Percentiles rank a stretch among this genome's conserved stretches.
Conservation (phyloP, 2,113 vertebrate species). For the Lontra canadensis region DNA sequence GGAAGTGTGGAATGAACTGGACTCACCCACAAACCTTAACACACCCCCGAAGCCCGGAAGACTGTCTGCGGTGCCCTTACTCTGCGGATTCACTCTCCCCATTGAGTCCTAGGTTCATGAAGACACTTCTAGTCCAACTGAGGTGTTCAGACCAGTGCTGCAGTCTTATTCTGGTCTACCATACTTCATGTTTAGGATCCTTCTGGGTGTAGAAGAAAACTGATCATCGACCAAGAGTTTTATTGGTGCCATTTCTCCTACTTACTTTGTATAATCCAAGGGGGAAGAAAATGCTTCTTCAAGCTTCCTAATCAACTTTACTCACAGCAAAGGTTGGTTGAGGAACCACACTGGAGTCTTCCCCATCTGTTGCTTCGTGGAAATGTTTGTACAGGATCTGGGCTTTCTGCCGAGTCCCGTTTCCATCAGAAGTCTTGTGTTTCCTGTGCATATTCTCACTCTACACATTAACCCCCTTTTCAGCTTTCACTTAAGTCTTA, state of each 20-base stretch:
- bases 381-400: background rate
- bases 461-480: slow-evolving; percentile 37
- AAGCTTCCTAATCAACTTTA: background rate
- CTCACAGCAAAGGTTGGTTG: background rate
- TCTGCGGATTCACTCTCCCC: background rate
- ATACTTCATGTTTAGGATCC: fast-evolving
- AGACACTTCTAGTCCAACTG: fast-evolving
- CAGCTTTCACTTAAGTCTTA: slow-evolving; percentile 47
- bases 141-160: fast-evolving
- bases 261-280: background rate
- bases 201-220: background rate
- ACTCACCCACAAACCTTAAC: background rate
- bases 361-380: slow-evolving; percentile 3
- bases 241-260: background rate
- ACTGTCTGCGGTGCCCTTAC: background rate
- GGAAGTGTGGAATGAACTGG: too few relatives aligned
- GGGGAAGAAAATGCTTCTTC: background rate
- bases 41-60: background rate
- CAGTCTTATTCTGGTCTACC: too few relatives aligned
- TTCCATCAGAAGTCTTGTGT: background rate
- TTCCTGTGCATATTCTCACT: slow-evolving; percentile 50
- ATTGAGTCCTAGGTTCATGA: fast-evolving
- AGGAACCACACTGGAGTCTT: background rate
- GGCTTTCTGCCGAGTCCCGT: slow-evolving; percentile 37
- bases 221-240: background rate